Percentiles rank a stretch among this genome's conserved stretches.
phyloP scores from a whole-genome alignment of 2,113 vertebrate genomes.

The Lethenteron reissneri region DNA sequence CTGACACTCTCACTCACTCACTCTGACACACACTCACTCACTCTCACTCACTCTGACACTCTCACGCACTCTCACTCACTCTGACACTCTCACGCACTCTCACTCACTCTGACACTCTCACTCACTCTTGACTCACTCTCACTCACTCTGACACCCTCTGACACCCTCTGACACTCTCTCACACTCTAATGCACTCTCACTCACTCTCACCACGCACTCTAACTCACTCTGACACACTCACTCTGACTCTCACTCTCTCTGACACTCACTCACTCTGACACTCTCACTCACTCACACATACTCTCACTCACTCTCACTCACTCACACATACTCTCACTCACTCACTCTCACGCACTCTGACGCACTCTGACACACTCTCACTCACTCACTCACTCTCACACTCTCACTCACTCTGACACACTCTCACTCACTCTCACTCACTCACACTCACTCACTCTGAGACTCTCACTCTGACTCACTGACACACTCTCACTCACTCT shows the following conservation, averaged over 20 bases:
- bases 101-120: background rate
- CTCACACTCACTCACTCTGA: background rate
- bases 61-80: background rate
- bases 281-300: no score
- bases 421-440: no score
- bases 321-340: background rate
- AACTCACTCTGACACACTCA: constrained; percentile 11
- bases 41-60: no score
- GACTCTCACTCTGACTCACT: no score
- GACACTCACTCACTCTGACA: background rate
- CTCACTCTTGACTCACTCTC: background rate
- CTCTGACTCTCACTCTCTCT: background rate
- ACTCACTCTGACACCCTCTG: no score
- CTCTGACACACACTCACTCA: no score
- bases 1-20: background rate
- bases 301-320: background rate
- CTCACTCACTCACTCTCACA: background rate
- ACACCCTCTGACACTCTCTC: no score
- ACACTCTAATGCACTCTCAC: no score
- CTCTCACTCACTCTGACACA: background rate
- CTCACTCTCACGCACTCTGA: background rate
- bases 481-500: no score
- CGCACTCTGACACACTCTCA: background rate
- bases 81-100: constrained; percentile 1
- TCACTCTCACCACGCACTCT: constrained; percentile 17